phyloP scores from a whole-genome alignment of 2,113 vertebrate genomes.

The Lipotes vexillifer region DNA sequence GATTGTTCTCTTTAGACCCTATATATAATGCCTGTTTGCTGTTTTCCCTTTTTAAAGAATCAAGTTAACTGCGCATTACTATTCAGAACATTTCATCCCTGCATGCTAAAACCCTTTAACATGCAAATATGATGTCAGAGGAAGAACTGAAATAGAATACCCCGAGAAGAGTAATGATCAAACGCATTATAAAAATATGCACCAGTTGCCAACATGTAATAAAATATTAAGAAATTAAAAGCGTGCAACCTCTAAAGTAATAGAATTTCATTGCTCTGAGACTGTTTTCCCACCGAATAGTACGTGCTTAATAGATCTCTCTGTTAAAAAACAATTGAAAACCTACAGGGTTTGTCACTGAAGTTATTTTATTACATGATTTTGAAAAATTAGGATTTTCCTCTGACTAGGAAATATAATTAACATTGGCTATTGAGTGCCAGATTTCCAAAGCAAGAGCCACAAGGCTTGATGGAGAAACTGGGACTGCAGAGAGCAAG shows the following conservation, averaged over 20 bases:
- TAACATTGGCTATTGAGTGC: constrained; percentile 68
- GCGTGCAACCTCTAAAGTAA: constrained; percentile 71
- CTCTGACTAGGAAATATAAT: constrained; percentile 66
- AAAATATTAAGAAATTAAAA: constrained; percentile 75
- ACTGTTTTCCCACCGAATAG: constrained; percentile 74
- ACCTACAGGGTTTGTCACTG: constrained; percentile 65
- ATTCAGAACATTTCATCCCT: constrained; percentile 73
- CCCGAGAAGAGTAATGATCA: constrained; percentile 63
- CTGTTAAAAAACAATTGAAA: constrained; percentile 58
- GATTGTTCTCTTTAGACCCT: constrained; percentile 57
- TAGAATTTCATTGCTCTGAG: constrained; percentile 72
- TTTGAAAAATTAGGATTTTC: constrained; percentile 70
- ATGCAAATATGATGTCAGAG: constrained; percentile 69
- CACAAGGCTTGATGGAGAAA: constrained; percentile 7
- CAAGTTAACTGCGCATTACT: constrained; percentile 72
- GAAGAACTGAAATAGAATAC: constrained; percentile 67
- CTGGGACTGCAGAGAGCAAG: constrained; percentile 50
- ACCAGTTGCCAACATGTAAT: constrained; percentile 66
- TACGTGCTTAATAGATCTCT: constrained; percentile 67
- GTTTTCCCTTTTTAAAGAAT: constrained; percentile 62
- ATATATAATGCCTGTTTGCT: constrained; percentile 64
- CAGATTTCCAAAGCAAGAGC: constrained; percentile 60
- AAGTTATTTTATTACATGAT: constrained; percentile 64
- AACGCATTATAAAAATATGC: constrained; percentile 68
- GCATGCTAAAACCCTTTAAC: constrained; percentile 70